phyloP scores from a whole-genome alignment of 2,888 invertebrate genomes.

The Pheosia tremula region DNA sequence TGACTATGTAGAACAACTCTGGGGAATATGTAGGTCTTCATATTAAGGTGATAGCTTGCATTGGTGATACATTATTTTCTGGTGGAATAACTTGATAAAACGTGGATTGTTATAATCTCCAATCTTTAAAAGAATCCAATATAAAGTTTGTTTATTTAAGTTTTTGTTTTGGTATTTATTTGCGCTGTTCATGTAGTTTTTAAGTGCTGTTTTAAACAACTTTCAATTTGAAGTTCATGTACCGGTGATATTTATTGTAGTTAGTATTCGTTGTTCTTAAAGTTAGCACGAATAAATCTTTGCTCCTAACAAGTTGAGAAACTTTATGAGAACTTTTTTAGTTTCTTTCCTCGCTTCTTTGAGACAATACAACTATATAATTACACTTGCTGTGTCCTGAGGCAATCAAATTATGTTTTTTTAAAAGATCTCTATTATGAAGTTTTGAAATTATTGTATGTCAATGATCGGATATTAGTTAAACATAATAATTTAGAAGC shows the following conservation, averaged over 20 bases:
- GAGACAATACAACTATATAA: slow-evolving; percentile 10
- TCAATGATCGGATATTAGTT: too few species aligned
- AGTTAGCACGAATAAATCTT: slow-evolving; percentile 26
- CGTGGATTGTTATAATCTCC: too few species aligned
- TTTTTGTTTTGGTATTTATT: not conserved
- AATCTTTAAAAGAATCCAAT: too few species aligned
- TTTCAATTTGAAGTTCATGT: slow-evolving; percentile 4
- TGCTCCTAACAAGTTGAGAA: slow-evolving; percentile 27
- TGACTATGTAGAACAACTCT: too few species aligned
- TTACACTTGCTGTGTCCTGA: slow-evolving; percentile 7
- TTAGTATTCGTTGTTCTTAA: slow-evolving; percentile 12
- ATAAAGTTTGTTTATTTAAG: too few species aligned
- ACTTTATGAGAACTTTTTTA: slow-evolving; percentile 20
- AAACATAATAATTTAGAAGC: too few species aligned
- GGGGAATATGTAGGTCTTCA: too few species aligned
- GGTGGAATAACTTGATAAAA: too few species aligned
- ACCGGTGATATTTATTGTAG: slow-evolving; percentile 17
- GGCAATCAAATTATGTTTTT: not conserved
- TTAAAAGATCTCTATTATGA: not conserved
- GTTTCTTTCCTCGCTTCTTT: slow-evolving; percentile 28
- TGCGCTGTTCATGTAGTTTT: not conserved
- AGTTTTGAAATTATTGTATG: not conserved
- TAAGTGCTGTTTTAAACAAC: slow-evolving; percentile 2
- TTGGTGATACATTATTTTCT: too few species aligned
- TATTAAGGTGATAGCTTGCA: too few species aligned